Evolutionary conservation across 37 sponge, comb jelly and placozoan species (phyloP).

Genomic region (Mnemiopsis leidyi): DNA sequence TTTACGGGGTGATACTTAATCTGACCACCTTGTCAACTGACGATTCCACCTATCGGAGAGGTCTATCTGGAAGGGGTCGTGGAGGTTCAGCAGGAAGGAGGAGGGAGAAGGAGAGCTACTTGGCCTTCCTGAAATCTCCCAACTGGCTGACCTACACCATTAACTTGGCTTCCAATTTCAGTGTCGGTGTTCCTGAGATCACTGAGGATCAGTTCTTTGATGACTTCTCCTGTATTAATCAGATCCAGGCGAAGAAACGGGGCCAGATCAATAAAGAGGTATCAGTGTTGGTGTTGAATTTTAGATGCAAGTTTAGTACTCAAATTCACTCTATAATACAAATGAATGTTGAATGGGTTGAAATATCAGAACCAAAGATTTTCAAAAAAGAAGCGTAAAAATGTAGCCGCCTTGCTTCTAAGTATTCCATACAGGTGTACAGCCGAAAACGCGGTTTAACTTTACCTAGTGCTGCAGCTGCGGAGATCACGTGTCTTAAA

Average conservation of each 20-base stretch:
- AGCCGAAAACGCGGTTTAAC: neutral
- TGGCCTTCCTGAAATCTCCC: neutral
- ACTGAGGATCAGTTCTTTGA: constrained; percentile 64
- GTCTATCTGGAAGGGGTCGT: neutral
- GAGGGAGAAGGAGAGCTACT: neutral
- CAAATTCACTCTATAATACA: no score
- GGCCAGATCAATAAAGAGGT: constrained; percentile 64
- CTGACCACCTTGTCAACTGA: neutral
- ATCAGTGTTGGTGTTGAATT: no score
- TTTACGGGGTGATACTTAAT: neutral
- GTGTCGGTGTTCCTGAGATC: constrained; percentile 60
- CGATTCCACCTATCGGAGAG: neutral
- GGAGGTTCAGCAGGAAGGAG: neutral
- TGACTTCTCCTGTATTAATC: constrained; percentile 30
- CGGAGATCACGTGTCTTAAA: neutral
- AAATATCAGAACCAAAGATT: neutral
- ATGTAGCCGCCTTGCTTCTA: no score
- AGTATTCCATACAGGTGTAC: neutral
- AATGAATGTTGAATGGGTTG: neutral
- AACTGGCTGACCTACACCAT: neutral
- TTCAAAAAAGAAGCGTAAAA: no score
- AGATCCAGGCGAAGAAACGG: neutral
- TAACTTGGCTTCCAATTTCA: constrained; percentile 12
- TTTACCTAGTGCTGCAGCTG: neutral
- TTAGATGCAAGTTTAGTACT: no score